Evolutionary conservation across 2,888 invertebrate genomes (phyloP), one percentile per base, ranked within the genome.

Genomic region (Archips xylosteana): DNA sequence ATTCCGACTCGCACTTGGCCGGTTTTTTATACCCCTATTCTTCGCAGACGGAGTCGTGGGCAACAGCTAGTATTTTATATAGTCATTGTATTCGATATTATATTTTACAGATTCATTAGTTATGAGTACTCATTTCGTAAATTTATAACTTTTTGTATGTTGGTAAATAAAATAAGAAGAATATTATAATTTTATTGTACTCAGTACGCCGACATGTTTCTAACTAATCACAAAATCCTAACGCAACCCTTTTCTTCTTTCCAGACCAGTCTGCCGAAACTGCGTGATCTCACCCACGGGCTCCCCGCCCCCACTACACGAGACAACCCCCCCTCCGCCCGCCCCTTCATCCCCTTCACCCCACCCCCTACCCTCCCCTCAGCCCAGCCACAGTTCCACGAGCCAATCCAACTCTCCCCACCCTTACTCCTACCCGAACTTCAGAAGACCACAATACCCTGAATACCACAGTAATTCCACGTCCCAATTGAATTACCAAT

Each of bases 251-350:
- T 75, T 74, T 76, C 76, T 80, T 83, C 77, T 86, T 91, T 88
- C 81, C 96, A 97, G 97, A 87, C 97, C 97, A 81, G 97, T 97
- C 86, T 97, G 97, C 94, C 96, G 97, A 76, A 97, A 97, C 95
- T 97, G 97, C 95, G 97, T 97, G 90, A 94, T 95, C 47, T 94
- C 95, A 61, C 95, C 93, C 71, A 94, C 95, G 39, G 87, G 94
- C 0, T 92, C 94, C 5, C 92, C 93, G 0, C 94, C 92, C 3
- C 93, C 91, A 1, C 87, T 90, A 1, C 90, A 90, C 80, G 90
- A 91, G 81, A 90, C 94, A 0, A 85, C 93, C 3, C 89, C 94
- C 1, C 84, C 89, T 47, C 79, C 84, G 74, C 82, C 70, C 80
- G 86, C 84, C 88, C 87, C 82, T 90, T 89, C 80, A 88, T 92